These are phyloP conservation scores for Neolamprologus devosi DNA, from an alignment of 2,113 vertebrate genomes.

Conservation along the genomic window DNA sequence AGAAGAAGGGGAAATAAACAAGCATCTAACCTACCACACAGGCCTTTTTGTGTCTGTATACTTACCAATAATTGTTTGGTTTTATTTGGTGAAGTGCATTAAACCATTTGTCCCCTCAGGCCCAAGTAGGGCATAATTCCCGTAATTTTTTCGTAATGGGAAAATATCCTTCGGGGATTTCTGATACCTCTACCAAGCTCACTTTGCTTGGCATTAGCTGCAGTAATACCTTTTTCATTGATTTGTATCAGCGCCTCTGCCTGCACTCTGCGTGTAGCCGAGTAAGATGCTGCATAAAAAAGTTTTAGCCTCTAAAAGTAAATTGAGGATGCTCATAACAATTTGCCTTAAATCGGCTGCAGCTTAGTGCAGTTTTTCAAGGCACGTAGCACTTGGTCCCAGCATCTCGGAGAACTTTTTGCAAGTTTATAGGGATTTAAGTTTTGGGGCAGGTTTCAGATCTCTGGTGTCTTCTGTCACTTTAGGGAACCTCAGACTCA, in stretches of 20 bases:
- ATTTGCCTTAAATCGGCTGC: background rate
- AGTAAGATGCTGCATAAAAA: background rate
- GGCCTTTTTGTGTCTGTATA: background rate
- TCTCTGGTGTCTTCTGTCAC: background rate
- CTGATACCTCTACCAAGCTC: background rate
- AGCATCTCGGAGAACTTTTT: background rate
- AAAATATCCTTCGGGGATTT: constrained; percentile 1
- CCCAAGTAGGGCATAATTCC: background rate
- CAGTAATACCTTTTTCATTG: constrained; percentile 34
- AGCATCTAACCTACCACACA: background rate
- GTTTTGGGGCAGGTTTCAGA: background rate
- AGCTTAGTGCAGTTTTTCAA: background rate
- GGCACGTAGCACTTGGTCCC: background rate
- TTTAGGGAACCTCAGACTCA: background rate
- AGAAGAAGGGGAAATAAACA: constrained; percentile 7
- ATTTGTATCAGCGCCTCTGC: background rate
- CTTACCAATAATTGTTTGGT: background rate
- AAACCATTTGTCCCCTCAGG: background rate
- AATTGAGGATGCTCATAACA: background rate
- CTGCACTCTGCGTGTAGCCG: background rate
- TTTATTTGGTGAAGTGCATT: constrained; percentile 3
- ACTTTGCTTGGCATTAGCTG: constrained; percentile 19
- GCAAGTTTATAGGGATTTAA: background rate
- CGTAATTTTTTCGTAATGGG: background rate
- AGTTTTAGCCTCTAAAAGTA: background rate